These are phyloP conservation scores for Dermochelys coriacea DNA, from an alignment of 2,797 vertebrate species.

Conservation along the genomic window DNA sequence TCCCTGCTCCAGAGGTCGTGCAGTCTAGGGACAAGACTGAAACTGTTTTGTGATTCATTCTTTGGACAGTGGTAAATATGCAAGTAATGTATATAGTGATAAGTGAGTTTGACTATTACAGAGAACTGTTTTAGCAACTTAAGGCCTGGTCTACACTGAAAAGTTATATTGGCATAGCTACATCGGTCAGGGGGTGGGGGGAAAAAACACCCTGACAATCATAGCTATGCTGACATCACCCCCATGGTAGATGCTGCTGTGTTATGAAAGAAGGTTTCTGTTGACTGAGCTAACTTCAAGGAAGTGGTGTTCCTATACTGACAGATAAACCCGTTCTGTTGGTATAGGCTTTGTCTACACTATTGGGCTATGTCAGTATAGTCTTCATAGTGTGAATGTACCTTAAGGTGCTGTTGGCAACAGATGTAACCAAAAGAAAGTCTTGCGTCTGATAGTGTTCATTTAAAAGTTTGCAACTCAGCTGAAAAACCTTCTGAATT, in stretches of 20 bases:
- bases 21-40: fast-evolving
- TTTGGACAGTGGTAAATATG: fast-evolving
- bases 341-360: not conserved
- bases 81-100: not conserved
- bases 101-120: not conserved
- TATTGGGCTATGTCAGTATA: not conserved
- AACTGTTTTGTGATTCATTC: not conserved
- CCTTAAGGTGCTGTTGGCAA: not conserved
- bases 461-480: not conserved
- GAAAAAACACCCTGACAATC: not conserved
- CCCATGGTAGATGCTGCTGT: not conserved
- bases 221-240: not conserved
- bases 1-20: not conserved
- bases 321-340: not conserved
- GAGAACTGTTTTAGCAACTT: not conserved
- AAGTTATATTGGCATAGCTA: not conserved
- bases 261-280: not conserved
- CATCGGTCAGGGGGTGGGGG: not conserved
- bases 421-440: not conserved
- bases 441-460: fast-evolving
- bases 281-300: not conserved
- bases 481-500: not conserved
- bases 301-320: not conserved
- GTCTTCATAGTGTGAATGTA: not conserved
- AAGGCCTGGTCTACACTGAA: not conserved